Conservation (phyloP, 1,140 invertebrate species). For the Dufourea novaeangliae region DNA sequence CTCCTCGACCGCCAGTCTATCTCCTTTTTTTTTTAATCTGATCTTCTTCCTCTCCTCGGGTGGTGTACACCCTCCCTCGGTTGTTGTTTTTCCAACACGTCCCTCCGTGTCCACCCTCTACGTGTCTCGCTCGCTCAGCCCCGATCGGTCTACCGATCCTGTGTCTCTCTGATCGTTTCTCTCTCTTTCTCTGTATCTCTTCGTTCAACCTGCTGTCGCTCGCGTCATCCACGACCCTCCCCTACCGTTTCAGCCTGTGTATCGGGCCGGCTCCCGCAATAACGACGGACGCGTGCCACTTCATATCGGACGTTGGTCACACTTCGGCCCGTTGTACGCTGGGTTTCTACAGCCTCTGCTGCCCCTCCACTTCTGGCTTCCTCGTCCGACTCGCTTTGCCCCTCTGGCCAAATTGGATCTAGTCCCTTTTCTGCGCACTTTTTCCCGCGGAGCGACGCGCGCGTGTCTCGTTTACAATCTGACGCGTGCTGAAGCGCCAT, state of each 20-base stretch:
- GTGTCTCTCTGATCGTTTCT: too few species aligned
- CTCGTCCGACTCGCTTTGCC: background rate
- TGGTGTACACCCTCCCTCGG: too few species aligned
- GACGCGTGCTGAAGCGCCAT: background rate
- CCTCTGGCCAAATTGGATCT: too few species aligned
- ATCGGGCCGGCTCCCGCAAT: conserved; percentile 35
- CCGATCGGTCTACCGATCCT: too few species aligned
- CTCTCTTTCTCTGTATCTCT: too few species aligned
- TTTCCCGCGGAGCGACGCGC: conserved; percentile 18
- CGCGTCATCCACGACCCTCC: too few species aligned
- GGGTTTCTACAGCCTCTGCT: background rate
- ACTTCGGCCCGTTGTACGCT: conserved; percentile 9
- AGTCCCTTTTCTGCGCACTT: background rate
- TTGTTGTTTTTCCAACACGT: too few species aligned
- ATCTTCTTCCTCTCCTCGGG: background rate
- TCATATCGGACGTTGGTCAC: conserved; percentile 45
- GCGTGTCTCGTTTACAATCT: background rate
- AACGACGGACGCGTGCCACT: conserved; percentile 51
- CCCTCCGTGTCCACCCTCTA: too few species aligned
- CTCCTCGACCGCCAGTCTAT: conserved; percentile 2
- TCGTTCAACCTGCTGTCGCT: too few species aligned
- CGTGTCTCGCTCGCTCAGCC: too few species aligned
- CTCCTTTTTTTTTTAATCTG: background rate
- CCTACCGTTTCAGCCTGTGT: too few species aligned
- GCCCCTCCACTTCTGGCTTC: background rate